These are phyloP conservation scores for Melanostigma gelatinosum DNA, from an alignment of 2,113 vertebrate genomes.

Conservation along the genomic window DNA sequence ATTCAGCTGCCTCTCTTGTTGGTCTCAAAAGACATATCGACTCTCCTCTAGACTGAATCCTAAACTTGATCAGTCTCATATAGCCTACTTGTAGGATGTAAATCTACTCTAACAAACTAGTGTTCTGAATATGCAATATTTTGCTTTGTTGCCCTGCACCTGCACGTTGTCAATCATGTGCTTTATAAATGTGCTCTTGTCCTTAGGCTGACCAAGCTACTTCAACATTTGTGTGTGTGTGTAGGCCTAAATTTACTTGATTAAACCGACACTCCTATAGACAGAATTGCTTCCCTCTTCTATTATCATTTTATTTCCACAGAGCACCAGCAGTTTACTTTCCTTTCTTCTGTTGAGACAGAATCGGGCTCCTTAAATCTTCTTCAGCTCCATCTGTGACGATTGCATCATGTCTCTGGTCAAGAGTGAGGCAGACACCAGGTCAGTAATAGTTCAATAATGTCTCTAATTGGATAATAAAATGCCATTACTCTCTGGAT, in stretches of 20 bases:
- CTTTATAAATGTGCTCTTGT: not conserved
- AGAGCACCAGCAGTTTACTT: not conserved
- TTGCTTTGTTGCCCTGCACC: not conserved
- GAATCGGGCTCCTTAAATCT: not conserved
- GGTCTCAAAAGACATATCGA: not conserved
- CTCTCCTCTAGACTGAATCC: not conserved
- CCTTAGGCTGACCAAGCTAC: not conserved
- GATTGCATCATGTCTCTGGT: not conserved
- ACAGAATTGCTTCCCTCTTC: not conserved
- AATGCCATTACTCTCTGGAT: not conserved
- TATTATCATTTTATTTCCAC: not conserved
- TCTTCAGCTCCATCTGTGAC: not conserved
- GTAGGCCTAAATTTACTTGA: not conserved
- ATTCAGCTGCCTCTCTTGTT: not conserved
- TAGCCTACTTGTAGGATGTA: not conserved
- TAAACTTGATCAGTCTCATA: conserved; percentile 2
- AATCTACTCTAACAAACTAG: not conserved
- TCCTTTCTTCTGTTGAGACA: not conserved
- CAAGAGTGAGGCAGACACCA: not conserved
- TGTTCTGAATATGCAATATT: not conserved
- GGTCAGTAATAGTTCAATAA: not conserved
- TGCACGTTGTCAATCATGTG: not conserved
- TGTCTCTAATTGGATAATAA: not conserved
- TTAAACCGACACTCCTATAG: not conserved
- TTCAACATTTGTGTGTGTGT: not conserved